Base-by-base conservation (phyloP, 2,797 vertebrate genomes). In the Acanthornis magna region DNA sequence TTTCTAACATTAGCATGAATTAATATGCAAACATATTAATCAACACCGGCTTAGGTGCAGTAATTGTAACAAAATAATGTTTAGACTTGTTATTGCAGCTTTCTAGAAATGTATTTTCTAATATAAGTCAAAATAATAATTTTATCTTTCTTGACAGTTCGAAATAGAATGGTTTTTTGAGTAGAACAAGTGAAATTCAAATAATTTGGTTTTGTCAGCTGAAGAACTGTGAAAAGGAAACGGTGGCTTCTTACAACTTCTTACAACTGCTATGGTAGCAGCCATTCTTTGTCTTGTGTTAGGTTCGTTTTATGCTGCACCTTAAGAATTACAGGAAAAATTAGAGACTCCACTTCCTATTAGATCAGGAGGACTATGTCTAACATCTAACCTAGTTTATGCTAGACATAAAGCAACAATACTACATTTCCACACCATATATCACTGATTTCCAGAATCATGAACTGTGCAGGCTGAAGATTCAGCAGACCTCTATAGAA, bases 21-120 rank as follows among this genome's bases (percentile, higher is more conserved):
- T 96, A 94, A 95, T 91, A 95, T 88, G 88, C n/a, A 83, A 54
- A 43, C 47, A 88, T 93, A 93, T 94, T 96, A 96, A 96, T 91
- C 61, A 95, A 89, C 34, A 71, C 75, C 36, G 42, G 29, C 29
- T 94, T 61, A 80, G 72, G 26, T 63, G 53, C 23, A 90, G 51
- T 10, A 76, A 71, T 65, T 71, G 61, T 76, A 73, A 74, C 9
- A 92, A 71, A 78, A 61, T 40, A 85, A 82, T 36, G 22, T 34
- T 68, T 32, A 61, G 27, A 23, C 8, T 77, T 76, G 47, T 42
- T 40, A 66, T 23, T 55, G 32, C 43, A 18, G 27, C 38, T 95
- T 85, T 95, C 55, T 72, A 42, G 67, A 78, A 95, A 57, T 1
- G 5, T 10, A 8, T 13, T 74, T 93, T 95, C 45, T 70, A 82